Conservation (phyloP, 2,888 invertebrate genomes). For the Epicampocera succincta region DNA sequence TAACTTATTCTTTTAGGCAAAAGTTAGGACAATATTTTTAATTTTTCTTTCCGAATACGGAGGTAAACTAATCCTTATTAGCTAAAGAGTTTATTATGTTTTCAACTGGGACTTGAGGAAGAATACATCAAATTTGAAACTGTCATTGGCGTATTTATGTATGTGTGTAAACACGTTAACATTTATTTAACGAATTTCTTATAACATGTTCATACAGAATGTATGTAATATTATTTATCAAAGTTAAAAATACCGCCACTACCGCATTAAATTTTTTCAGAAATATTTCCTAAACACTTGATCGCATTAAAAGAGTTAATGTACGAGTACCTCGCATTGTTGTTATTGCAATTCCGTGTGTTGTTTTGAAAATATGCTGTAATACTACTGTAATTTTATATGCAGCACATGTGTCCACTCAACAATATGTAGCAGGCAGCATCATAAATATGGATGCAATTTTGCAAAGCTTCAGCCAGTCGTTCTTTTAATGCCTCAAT, state of each 20-base stretch:
- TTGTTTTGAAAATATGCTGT: slow-evolving; percentile 14
- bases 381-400: slow-evolving; percentile 49
- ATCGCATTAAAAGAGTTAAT: slow-evolving; percentile 14
- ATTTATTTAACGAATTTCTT: not conserved
- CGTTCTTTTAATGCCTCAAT: slow-evolving; percentile 30
- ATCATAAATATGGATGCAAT: slow-evolving; percentile 58
- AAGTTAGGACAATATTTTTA: not conserved
- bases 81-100: not conserved
- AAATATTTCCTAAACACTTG: slow-evolving; percentile 66
- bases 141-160: not conserved
- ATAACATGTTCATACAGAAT: not conserved
- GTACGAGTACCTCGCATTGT: not conserved
- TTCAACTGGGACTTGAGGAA: too few relatives aligned
- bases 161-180: not conserved
- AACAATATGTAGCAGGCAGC: slow-evolving; percentile 31
- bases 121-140: too few relatives aligned
- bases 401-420: slow-evolving; percentile 57
- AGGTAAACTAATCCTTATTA: slow-evolving; percentile 1
- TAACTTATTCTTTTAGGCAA: slow-evolving; percentile 10
- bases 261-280: slow-evolving; percentile 24
- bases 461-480: slow-evolving; percentile 7
- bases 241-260: slow-evolving; percentile 58
- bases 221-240: slow-evolving; percentile 48
- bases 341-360: slow-evolving; percentile 20
- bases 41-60: not conserved